Base-by-base conservation (phyloP, 2,797 vertebrate genomes). In the Argya squamiceps region DNA sequence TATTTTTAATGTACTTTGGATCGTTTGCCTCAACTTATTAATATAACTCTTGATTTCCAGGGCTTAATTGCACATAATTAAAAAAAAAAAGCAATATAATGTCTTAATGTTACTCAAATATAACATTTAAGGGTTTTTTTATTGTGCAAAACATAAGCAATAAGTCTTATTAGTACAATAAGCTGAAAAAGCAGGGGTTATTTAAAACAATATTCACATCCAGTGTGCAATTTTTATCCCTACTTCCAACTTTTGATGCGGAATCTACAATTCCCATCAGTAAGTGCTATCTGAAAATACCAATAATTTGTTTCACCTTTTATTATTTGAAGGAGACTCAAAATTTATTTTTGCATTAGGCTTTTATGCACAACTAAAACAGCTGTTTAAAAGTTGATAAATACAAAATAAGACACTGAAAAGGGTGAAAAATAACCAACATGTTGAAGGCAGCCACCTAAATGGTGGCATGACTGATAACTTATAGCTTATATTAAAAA, bases 101-200 rank as follows among this genome's bases (percentile, higher is more conserved):
- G 11, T 69, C 63, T 84, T 89, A 89, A 84, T 15, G 73, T 91
- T 43, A 82, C 76, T 74, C n/a, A 92, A 79, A 89, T 24, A 43
- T 22, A 93, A 88, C 62, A 49, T 78, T 82, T 65, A 53, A 74
- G 29, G 21, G 60, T 77, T 67, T 70, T 83, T 76, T 84, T 67
- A 77, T 71, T 93, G 94, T 97, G 80, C 96, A 97, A 96, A 97
- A 96, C 39, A 70, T 71, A 91, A 92, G 84, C 87, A 96, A 0
- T 64, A 88, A 34, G 9, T 85, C 83, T 70, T 73, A 67, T 58
- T 70, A 94, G 49, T 88, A 96, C 68, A 96, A 49, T 30, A 62
- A 87, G 27, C 58, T 78, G 70, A 79, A 90, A 94, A 83, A 89
- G 36, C 63, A 90, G 91, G 84, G 65, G 81, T 82, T 88, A 81